Base-by-base conservation (phyloP, 1,140 invertebrate species). In the Penaeus indicus region DNA sequence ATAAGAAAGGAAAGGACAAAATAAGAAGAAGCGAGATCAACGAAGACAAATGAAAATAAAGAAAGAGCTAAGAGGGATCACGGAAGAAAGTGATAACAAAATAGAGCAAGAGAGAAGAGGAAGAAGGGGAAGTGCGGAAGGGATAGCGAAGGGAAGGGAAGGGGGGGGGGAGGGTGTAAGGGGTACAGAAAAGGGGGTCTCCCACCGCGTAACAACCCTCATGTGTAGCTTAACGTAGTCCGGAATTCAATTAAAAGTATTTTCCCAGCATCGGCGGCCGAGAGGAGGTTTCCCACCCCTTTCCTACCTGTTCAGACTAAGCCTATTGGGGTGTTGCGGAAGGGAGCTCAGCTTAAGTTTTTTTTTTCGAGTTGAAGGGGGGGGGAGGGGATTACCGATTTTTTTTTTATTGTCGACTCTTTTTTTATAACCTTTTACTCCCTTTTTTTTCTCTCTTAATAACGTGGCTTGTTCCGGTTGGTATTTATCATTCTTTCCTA, bases 161-260 rank as follows among this genome's bases (percentile, higher is more conserved):
- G 67, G 32, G 61, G 60, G 38, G 61, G 32, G 61, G 32, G 8
- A 81, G 60, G 32, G 61, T n/a, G 72, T 42, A 75, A 85, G 84
- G 78, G 84, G 54, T 54, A 5, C 75, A 54, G 78, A 77, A 80
- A 62, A 64, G 85, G 72, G 38, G 75, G 75, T 61, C 27, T 69
- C 81, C 72, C 81, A 61, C 81, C 47, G 75, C 16, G 69, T 54
- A 84, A 84, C 81, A 88, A 84, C 80, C 81, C 81, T 79, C 63
- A 69, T 88, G 79, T 88, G 75, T 88, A 88, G 79, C 86, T 88
- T 88, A 88, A 82, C 64, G 60, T 63, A 77, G 72, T 22, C 81
- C 83, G 86, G 86, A 88, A 88, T 88, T 88, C 86, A 88, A 88
- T 88, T 88, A 88, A 82, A 88, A 88, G 81, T 78, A 88, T 88